phyloP scores from a whole-genome alignment of 2,113 vertebrate species.

The Ciconia stormi region DNA sequence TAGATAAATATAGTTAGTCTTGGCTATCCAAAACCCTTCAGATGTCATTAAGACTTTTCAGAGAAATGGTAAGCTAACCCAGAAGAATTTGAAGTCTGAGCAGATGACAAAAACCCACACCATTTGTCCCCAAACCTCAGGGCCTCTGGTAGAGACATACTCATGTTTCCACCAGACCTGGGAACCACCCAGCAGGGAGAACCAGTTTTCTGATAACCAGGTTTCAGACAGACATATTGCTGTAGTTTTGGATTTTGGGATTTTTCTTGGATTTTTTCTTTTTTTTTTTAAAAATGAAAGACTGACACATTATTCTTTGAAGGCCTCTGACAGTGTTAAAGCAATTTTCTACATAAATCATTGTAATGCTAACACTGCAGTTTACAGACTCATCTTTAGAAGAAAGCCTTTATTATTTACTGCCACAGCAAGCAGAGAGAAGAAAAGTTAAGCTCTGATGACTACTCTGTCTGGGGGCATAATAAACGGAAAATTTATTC shows the following conservation, averaged over 20 bases:
- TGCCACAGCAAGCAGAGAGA: constrained; percentile 2
- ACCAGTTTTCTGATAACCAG: neutral
- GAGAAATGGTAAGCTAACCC: neutral
- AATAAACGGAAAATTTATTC: constrained; percentile 37
- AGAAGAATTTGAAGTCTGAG: neutral
- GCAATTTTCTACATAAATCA: constrained; percentile 63
- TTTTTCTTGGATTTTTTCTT: neutral
- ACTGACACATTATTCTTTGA: constrained; percentile 36
- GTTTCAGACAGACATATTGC: neutral
- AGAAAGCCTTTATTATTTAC: constrained; percentile 42
- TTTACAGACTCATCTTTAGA: constrained; percentile 53
- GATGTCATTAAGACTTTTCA: neutral
- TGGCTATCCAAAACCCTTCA: neutral
- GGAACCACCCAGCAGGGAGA: neutral
- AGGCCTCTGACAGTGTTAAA: constrained; percentile 40
- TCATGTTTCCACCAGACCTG: neutral
- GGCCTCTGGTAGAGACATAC: neutral
- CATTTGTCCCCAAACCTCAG: neutral
- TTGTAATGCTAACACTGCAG: constrained; percentile 54
- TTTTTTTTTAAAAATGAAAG: neutral
- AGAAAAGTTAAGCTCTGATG: constrained; percentile 14
- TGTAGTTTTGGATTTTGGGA: neutral
- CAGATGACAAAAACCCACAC: neutral
- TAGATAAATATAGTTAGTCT: neutral
- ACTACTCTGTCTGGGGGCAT: neutral